Evolutionary conservation across 1,140 invertebrate genomes (phyloP).

Genomic region (Apis dorsata): DNA sequence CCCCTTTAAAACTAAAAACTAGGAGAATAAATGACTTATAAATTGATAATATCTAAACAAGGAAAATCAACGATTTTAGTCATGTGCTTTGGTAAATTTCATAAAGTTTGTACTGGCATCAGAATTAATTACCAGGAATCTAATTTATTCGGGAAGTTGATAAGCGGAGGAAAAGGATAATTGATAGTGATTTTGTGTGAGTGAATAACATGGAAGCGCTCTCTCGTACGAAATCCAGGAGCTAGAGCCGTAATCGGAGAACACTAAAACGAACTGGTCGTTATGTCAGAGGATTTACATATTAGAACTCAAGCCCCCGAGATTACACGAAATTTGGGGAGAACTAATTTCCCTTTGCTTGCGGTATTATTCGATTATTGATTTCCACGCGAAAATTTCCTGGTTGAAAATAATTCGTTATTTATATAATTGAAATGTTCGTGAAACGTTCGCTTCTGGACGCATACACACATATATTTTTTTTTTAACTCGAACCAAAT

Average conservation of each 20-base stretch:
- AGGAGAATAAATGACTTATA: too few species aligned
- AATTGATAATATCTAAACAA: too few species aligned
- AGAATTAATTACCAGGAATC: not conserved
- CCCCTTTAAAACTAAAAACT: too few species aligned
- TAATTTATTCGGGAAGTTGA: not conserved
- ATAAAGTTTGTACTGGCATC: not conserved
- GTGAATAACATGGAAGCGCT: slow-evolving; percentile 7
- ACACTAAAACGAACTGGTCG: slow-evolving; percentile 50
- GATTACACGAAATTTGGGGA: slow-evolving; percentile 56
- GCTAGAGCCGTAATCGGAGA: slow-evolving; percentile 40
- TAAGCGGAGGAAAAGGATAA: slow-evolving; percentile 11
- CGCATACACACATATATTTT: not conserved
- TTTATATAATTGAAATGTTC: not conserved
- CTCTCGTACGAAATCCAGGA: slow-evolving; percentile 16
- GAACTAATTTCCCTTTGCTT: slow-evolving; percentile 50
- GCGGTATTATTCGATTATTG: slow-evolving; percentile 45
- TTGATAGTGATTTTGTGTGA: not conserved
- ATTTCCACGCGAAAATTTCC: slow-evolving; percentile 30
- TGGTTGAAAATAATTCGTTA: slow-evolving; percentile 6
- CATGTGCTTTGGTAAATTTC: not conserved
- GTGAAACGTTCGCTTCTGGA: not conserved
- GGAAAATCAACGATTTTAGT: not conserved
- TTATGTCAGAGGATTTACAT: slow-evolving; percentile 61
- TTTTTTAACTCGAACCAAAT: not conserved
- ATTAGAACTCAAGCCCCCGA: slow-evolving; percentile 60